Evolutionary conservation across 92 coral and sea anemone species (phyloP), one percentile per base, ranked within the genome.

Genomic region (Galaxea fascicularis): DNA sequence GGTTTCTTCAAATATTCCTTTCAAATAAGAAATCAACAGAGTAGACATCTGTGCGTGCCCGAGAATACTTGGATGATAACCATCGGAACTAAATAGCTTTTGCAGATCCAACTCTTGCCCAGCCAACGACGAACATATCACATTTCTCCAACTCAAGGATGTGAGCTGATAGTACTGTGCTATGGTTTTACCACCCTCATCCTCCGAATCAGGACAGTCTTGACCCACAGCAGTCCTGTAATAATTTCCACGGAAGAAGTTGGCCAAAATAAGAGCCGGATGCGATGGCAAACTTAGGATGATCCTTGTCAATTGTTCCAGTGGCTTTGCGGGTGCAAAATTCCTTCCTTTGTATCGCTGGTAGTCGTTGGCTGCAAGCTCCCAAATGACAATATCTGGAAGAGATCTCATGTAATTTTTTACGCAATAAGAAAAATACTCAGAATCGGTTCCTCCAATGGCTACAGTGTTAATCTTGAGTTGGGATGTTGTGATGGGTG

Each of bases 361-460:
- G 77, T 97, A 97, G 70, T 97, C 99, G 68, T 97, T 97, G 54
- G 99, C 98, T 15, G 99, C 98, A 51, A 97, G 90, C 74, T 97
- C 99, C 99, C 99, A 97, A 29, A 97, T 28, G 18, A 94, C 97
- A 25, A 97, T 74, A 69, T 97, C 99, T 12, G 99, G 99, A 65
- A 71, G 80, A 6, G 73, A 76, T 46, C 87, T 86, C 58, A 97
- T 87, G 77, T 95, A 97, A 79, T 97, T 97, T 57, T 91, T 89
- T 25, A 97, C 87, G 65, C 99, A 97, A 73, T 97, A 97, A 4
- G 99, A 94, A 58, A 94, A 97, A 71, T 97, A 97, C 80, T 97
- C 99, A 1, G 99, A 97, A 65, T 97, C 99, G 10, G 99, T 94
- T 4, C 98, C 99, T 25, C 99, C 99, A 20, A 97, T 95, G 22